phyloP scores from a whole-genome alignment of 2,888 invertebrate species.

The Cephus pulcher region DNA sequence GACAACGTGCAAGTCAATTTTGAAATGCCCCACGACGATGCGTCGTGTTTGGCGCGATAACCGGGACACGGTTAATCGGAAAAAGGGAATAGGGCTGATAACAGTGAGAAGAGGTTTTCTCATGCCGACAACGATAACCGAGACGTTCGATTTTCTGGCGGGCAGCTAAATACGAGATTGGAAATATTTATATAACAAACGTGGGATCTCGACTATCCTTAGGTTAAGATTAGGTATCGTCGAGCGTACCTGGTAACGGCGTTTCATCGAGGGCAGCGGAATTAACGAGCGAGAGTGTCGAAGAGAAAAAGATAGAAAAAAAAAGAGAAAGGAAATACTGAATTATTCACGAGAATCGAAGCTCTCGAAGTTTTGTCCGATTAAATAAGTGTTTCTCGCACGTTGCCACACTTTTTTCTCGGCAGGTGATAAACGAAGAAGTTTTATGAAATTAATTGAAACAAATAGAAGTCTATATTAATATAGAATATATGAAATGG shows the following conservation, averaged over 20 bases:
- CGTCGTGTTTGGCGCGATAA: neutral
- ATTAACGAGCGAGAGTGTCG: neutral
- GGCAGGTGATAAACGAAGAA: constrained; percentile 54
- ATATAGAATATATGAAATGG: constrained; percentile 63
- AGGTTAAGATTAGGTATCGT: neutral
- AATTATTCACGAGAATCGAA: neutral
- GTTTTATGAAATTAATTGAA: constrained; percentile 46
- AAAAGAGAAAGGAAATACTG: neutral
- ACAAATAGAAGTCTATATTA: constrained; percentile 60
- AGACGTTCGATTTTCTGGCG: neutral
- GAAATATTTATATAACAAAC: neutral
- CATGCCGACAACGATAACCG: neutral
- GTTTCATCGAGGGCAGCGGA: constrained; percentile 12
- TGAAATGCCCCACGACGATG: neutral
- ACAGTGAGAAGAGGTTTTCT: neutral
- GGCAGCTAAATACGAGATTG: neutral
- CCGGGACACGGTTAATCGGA: neutral
- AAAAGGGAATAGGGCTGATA: neutral
- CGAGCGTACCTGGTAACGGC: neutral
- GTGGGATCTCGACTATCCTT: neutral
- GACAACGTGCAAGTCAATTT: constrained; percentile 4
- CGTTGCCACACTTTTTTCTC: constrained; percentile 52
- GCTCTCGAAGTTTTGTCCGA: constrained; percentile 29
- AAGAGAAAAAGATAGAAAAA: neutral
- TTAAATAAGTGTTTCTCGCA: constrained; percentile 52